Conservation (phyloP, 2,888 invertebrate genomes). For the Campoplex capitator region DNA sequence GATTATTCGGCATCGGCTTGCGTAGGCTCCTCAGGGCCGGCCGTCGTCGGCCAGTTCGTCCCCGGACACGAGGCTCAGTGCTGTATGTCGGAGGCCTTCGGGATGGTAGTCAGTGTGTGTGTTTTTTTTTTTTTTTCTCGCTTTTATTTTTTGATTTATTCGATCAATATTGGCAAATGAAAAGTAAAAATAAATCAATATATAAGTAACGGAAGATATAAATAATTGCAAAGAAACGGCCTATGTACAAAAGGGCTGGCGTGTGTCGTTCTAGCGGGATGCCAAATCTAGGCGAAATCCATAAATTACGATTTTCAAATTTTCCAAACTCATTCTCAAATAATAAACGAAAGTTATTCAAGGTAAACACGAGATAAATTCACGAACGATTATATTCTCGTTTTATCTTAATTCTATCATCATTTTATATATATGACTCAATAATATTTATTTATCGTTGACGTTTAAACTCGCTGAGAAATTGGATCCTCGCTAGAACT, state of each 20-base stretch:
- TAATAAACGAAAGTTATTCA: not conserved
- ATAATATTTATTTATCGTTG: not conserved
- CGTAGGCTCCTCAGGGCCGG: conserved; percentile 83
- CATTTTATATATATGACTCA: not conserved
- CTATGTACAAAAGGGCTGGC: conserved; percentile 73
- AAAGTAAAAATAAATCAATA: conserved; percentile 71
- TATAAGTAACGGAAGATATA: conserved; percentile 66
- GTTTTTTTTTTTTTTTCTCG: conserved; percentile 57
- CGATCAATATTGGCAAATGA: conserved; percentile 73
- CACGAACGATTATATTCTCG: not conserved
- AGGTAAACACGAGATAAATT: no score
- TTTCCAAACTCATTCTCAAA: not conserved
- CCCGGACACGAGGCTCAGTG: conserved; percentile 86
- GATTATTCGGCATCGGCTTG: conserved; percentile 74
- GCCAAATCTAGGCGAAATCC: conserved; percentile 37
- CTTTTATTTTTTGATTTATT: conserved; percentile 56
- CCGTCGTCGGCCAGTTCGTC: conserved; percentile 83
- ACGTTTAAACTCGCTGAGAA: conserved; percentile 61
- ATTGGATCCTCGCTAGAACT: conserved; percentile 75
- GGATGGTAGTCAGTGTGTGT: conserved; percentile 72
- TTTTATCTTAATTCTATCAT: not conserved
- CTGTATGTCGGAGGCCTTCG: conserved; percentile 84
- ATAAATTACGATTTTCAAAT: not conserved
- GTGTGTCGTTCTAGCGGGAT: conserved; percentile 71
- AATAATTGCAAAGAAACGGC: conserved; percentile 70